phyloP scores from a whole-genome alignment of 2,113 vertebrate species.

The Strix aluco region DNA sequence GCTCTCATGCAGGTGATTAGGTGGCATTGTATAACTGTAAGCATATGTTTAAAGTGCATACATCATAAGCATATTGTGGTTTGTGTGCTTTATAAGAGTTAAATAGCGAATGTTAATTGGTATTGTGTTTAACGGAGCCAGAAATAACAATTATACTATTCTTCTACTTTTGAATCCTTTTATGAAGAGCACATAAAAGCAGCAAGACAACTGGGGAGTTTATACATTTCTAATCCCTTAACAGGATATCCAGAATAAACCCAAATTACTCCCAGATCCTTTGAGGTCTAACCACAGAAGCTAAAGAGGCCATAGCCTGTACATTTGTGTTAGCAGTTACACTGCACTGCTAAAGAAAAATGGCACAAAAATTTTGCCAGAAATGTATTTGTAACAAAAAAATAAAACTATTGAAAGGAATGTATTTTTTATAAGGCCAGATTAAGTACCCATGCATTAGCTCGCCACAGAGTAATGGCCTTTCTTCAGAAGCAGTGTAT shows the following conservation, averaged over 20 bases:
- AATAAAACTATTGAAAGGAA: not conserved
- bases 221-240: conserved; percentile 48
- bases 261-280: conserved; percentile 61
- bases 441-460: not conserved
- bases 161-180: conserved; percentile 63
- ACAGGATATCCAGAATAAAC: conserved; percentile 59
- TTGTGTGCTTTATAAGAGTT: conserved; percentile 60
- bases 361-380: not conserved
- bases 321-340: conserved; percentile 20
- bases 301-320: not conserved
- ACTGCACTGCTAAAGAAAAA: not conserved
- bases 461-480: not conserved
- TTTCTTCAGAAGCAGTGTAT: not conserved
- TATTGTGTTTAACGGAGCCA: conserved; percentile 65
- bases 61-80: conserved; percentile 46
- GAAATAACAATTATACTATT: conserved; percentile 68
- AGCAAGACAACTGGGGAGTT: conserved; percentile 55
- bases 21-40: conserved; percentile 37
- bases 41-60: conserved; percentile 49
- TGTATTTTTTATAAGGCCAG: not conserved
- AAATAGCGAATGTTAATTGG: conserved; percentile 71
- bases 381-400: not conserved
- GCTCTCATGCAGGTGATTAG: conserved; percentile 69
- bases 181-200: conserved; percentile 65
- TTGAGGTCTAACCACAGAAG: conserved; percentile 32